A percentile compares a stretch with the other conserved stretches of the same genome.
Evolutionary conservation across 1,140 invertebrate species (phyloP).

Genomic region (Muscidifurax raptorellus): DNA sequence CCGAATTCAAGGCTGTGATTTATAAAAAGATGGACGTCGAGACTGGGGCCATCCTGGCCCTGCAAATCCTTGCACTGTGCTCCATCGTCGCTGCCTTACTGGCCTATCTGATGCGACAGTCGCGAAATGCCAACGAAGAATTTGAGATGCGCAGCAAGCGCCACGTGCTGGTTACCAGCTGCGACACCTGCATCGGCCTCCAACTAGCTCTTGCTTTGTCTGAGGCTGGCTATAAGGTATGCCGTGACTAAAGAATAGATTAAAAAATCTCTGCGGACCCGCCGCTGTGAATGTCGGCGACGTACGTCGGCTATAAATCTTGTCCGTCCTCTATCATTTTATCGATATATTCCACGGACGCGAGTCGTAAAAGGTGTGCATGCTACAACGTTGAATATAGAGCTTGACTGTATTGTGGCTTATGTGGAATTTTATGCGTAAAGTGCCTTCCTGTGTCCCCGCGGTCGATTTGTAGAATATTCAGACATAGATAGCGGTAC

Average conservation of each 20-base stretch:
- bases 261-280: not conserved
- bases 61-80: conserved; percentile 85
- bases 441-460: conserved; percentile 3
- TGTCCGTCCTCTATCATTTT: not conserved
- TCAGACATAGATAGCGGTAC: not conserved
- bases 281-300: not conserved
- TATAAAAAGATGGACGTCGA: conserved; percentile 82
- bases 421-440: not conserved
- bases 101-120: conserved; percentile 84
- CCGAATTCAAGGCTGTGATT: not conserved
- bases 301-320: not conserved
- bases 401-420: not conserved
- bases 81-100: conserved; percentile 86
- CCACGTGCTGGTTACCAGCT: conserved; percentile 84
- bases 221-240: conserved; percentile 70
- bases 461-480: not conserved
- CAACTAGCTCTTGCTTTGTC: conserved; percentile 77
- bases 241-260: not conserved
- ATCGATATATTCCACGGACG: not conserved
- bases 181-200: conserved; percentile 84
- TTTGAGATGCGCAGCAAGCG: conserved; percentile 68
- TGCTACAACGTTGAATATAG: not conserved
- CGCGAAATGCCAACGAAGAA: conserved; percentile 76
- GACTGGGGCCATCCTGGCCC: conserved; percentile 84
- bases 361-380: conserved; percentile 4